These are phyloP conservation scores for Tetrapedia diversipes DNA, from an alignment of 2,888 invertebrate species.

Conservation along the genomic window DNA sequence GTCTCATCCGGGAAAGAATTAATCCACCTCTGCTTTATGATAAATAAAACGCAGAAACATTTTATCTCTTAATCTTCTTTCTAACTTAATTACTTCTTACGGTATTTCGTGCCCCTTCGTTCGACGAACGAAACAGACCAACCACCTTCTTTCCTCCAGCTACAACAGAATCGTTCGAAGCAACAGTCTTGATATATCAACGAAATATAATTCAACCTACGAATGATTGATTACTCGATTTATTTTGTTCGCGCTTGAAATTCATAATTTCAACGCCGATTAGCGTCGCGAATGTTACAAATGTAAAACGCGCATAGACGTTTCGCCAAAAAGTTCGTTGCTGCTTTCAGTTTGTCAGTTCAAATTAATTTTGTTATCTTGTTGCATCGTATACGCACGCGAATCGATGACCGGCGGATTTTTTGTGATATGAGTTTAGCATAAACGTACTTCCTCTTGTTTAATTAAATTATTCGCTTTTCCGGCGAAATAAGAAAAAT, in stretches of 20 bases:
- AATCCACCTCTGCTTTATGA: slow-evolving; percentile 60
- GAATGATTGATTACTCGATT: too few species aligned
- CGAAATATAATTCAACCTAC: too few species aligned
- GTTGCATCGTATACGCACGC: not conserved
- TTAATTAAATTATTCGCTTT: not conserved
- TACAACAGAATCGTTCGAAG: too few species aligned
- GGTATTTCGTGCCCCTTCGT: slow-evolving; percentile 45
- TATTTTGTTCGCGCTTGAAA: not conserved
- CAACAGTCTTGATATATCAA: too few species aligned
- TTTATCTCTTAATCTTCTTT: slow-evolving; percentile 62
- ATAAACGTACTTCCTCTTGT: not conserved
- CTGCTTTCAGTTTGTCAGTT: not conserved
- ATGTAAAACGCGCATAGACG: not conserved
- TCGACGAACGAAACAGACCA: slow-evolving; percentile 34
- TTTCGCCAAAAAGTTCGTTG: not conserved
- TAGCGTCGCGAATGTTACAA: not conserved
- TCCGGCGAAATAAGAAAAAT: too few species aligned
- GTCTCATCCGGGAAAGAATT: slow-evolving; percentile 47
- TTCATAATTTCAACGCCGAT: not conserved
- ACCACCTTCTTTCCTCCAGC: too few species aligned
- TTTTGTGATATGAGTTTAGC: not conserved
- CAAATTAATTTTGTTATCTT: not conserved
- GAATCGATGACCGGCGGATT: not conserved
- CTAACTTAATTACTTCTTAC: slow-evolving; percentile 61
- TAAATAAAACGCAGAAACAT: slow-evolving; percentile 61